Base-by-base conservation (phyloP, 2,888 invertebrate species). In the Lissocephala sabroskyi region DNA sequence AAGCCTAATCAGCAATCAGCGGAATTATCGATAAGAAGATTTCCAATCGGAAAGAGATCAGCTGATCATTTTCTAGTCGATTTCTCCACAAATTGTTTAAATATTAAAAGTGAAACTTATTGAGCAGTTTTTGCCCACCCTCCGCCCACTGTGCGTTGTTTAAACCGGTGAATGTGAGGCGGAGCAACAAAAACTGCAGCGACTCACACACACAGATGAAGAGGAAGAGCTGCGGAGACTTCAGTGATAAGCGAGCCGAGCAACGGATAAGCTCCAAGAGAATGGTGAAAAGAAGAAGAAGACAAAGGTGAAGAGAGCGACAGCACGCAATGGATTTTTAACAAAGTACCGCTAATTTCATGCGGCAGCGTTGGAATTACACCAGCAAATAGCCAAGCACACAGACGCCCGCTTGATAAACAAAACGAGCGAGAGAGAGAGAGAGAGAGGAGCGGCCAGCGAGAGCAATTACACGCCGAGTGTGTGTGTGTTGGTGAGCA, bases 171-270 rank as follows among this genome's bases (percentile, higher is more conserved):
- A n/a, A n/a, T 43, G 59, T 52, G 53, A 73, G 65, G 41, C 52
- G 61, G 57, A 76, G 59, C 42, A 66, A 53, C 50, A 50, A 49
- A 49, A n/a, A n/a, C n/a, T n/a, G n/a, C n/a, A n/a, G n/a, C n/a
- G n/a, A n/a, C n/a, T n/a, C n/a, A n/a, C n/a, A n/a, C n/a, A n/a
- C n/a, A n/a, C n/a, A n/a, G n/a, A n/a, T n/a, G n/a, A n/a, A 56
- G 47, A 68, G 41, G 51, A 62, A 62, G 68, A 43, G 56, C 37
- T 45, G 1, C 16, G 26, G 39, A 9, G 47, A 36, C 14, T 18
- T 23, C 19, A 41, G 53, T 62, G 67, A 68, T 68, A 68, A 78
- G 59, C 28, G 30, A 7, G 32, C 17, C 19, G 39, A 53, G 39
- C 32, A 45, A 40, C 41, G 26, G 29, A 23, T 7, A 23, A 3